phyloP scores from a whole-genome alignment of 2,113 vertebrate genomes.

The Mus musculus region GRCm39 chr12:10178501-10179000 shows the following conservation, averaged over 20 bases:
- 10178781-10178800: background rate
- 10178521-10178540: slow-evolving; percentile 84
- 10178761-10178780: background rate
- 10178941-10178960: background rate
- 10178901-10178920: slow-evolving; percentile 36
- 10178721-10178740: background rate
- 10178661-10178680: background rate
- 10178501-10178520: slow-evolving; percentile 81
- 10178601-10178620: background rate
- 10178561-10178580: slow-evolving; percentile 67
- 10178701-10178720: slow-evolving; percentile 10
- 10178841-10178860: background rate
- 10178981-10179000: slow-evolving; percentile 36
- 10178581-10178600: slow-evolving; percentile 72
- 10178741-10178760: too few species aligned
- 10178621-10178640: slow-evolving; percentile 53
- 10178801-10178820: background rate
- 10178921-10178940: slow-evolving; percentile 68
- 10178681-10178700: background rate
- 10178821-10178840: background rate
- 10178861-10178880: background rate
- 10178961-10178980: background rate
- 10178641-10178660: background rate
- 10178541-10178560: slow-evolving; percentile 72
- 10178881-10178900: slow-evolving; percentile 10